These are phyloP conservation scores for Pocillopora damicornis DNA, from an alignment of 64 coral and sea anemone species.

Conservation along the genomic window DNA sequence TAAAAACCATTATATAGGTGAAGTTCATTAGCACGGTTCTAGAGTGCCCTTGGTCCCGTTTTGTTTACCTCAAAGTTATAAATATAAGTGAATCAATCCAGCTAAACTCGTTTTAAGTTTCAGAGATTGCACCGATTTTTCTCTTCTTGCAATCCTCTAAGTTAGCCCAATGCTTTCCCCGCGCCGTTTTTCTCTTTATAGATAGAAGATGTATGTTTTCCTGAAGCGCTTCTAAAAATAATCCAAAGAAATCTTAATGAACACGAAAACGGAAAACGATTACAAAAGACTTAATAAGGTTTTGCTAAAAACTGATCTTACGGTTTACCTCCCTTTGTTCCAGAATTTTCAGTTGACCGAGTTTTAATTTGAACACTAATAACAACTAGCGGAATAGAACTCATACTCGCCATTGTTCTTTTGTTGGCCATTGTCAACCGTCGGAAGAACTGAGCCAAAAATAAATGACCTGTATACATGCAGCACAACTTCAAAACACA, in stretches of 20 bases:
- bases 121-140: neutral
- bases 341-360: constrained; percentile 41
- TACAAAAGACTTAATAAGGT: constrained; percentile 10
- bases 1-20: neutral
- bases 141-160: neutral
- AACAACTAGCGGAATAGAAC: constrained; percentile 14
- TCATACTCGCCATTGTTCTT: constrained; percentile 32
- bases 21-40: neutral
- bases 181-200: neutral
- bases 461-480: constrained; percentile 22
- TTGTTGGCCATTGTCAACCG: constrained; percentile 28
- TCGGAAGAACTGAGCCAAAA: constrained; percentile 18
- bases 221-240: constrained; percentile 21
- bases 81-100: constrained; percentile 18
- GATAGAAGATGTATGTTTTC: neutral
- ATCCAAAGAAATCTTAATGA: neutral
- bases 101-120: constrained; percentile 14
- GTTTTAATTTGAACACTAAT: constrained; percentile 45
- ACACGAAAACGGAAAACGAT: constrained; percentile 14
- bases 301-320: constrained; percentile 19
- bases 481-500: constrained; percentile 5
- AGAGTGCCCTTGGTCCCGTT: constrained; percentile 23
- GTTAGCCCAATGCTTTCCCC: neutral
- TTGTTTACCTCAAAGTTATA: constrained; percentile 44
- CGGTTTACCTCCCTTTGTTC: neutral